Conservation (phyloP, 1,140 invertebrate genomes). For the Harlomillsia oculata region DNA sequence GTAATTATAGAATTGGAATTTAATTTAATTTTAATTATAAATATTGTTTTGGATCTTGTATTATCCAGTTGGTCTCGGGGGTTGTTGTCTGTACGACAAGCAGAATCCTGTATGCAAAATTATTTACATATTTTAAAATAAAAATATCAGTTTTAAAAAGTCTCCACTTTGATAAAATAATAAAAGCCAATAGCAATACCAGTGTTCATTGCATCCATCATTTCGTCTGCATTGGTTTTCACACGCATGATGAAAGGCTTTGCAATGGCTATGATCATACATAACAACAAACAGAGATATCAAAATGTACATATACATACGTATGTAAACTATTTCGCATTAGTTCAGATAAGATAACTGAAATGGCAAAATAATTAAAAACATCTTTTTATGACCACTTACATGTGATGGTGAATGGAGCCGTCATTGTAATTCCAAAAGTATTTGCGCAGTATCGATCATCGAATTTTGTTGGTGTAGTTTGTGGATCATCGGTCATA, state of each 20-base stretch:
- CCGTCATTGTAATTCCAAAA: not conserved
- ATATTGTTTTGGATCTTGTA: too few relatives aligned
- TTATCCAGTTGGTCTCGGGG: conserved; percentile 20
- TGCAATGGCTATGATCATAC: conserved; percentile 11
- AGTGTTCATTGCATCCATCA: conserved; percentile 20
- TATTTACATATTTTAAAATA: not conserved
- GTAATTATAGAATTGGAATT: too few relatives aligned
- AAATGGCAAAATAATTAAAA: too few relatives aligned
- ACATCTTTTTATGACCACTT: not conserved
- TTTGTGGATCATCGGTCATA: conserved; percentile 24
- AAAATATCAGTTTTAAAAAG: too few relatives aligned
- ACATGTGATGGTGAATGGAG: conserved; percentile 15
- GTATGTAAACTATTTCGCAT: too few relatives aligned
- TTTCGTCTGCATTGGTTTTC: conserved; percentile 18
- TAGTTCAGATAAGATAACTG: too few relatives aligned
- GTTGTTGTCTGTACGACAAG: conserved; percentile 28
- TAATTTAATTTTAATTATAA: too few relatives aligned
- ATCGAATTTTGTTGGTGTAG: conserved; percentile 9
- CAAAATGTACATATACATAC: not conserved
- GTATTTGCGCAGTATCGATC: conserved; percentile 30
- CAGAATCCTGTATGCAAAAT: too few relatives aligned
- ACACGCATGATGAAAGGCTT: conserved; percentile 32
- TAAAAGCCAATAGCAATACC: too few relatives aligned
- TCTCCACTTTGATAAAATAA: not conserved
- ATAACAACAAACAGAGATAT: not conserved